Evolutionary conservation across 2,113 vertebrate genomes (phyloP).

Genomic region (Crotophaga sulcirostris): DNA sequence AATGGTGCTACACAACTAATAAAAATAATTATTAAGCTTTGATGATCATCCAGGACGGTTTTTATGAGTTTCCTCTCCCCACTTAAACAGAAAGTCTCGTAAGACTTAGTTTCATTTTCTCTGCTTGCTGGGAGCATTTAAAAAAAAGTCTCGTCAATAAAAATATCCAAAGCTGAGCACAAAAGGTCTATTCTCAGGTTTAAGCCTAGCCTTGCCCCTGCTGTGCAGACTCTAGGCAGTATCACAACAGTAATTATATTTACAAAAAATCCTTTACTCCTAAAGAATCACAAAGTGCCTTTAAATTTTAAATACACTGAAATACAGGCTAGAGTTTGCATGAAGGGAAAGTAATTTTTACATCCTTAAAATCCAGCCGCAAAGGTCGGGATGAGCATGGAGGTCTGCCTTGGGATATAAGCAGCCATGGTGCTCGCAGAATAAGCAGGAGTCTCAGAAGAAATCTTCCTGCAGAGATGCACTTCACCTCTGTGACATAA

Average conservation of each 20-base stretch:
- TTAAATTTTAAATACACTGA: background rate
- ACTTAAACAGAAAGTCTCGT: background rate
- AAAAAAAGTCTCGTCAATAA: background rate
- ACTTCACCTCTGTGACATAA: background rate
- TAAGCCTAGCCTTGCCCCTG: background rate
- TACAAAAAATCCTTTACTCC: background rate
- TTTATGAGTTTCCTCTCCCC: conserved; percentile 21
- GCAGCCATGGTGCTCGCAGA: background rate
- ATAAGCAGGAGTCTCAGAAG: background rate
- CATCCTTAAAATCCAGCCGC: background rate
- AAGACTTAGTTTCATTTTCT: background rate
- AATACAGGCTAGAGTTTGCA: background rate
- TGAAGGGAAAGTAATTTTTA: background rate
- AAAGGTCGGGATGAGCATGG: accelerated
- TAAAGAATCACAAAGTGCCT: background rate
- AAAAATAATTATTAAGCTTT: conserved; percentile 47
- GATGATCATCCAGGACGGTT: background rate
- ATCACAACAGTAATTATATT: background rate
- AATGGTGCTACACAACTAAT: conserved; percentile 21
- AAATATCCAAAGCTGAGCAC: background rate
- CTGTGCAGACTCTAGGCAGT: background rate
- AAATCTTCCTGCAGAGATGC: background rate
- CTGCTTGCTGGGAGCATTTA: background rate
- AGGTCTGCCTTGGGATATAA: background rate
- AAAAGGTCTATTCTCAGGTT: background rate